Percentiles rank a stretch among this genome's conserved stretches.
These are phyloP conservation scores for Lasioglossum baleicum DNA, from an alignment of 1,140 invertebrate species.

Conservation along the genomic window DNA sequence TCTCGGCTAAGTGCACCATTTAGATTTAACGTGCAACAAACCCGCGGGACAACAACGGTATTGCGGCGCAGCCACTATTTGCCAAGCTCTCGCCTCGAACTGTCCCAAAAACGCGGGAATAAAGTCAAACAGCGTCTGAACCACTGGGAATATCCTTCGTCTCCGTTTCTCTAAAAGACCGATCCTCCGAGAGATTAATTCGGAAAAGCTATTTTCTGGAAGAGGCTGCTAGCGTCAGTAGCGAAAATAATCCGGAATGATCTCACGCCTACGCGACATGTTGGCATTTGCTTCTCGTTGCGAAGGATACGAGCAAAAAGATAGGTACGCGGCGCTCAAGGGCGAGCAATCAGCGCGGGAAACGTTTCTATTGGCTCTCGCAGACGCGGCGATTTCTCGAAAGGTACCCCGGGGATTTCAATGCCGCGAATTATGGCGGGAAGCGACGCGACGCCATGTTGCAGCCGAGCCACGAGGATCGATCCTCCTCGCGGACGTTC, in stretches of 20 bases:
- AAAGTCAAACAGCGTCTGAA: too few species aligned
- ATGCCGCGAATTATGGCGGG: conserved; percentile 62
- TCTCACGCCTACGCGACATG: conserved; percentile 36
- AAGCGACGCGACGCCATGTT: conserved; percentile 36
- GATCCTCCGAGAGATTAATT: too few species aligned
- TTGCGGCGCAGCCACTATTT: too few species aligned
- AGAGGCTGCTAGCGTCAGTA: neutral
- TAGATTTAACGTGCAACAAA: neutral
- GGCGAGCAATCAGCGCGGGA: conserved; percentile 58
- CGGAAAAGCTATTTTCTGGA: too few species aligned
- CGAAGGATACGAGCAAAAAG: conserved; percentile 14
- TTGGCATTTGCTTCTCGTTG: conserved; percentile 14
- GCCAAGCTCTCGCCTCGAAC: too few species aligned
- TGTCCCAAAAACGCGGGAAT: too few species aligned
- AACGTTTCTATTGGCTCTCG: conserved; percentile 59
- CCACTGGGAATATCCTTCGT: too few species aligned
- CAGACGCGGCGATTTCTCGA: conserved; percentile 53
- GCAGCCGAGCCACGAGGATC: neutral
- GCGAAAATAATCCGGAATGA: conserved; percentile 6
- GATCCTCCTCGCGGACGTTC: neutral
- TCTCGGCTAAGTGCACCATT: conserved; percentile 8
- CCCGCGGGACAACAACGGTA: too few species aligned
- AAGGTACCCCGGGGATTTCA: conserved; percentile 52
- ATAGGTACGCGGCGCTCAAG: conserved; percentile 33
- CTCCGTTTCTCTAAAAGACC: too few species aligned